phyloP scores from a whole-genome alignment of 2,888 invertebrate genomes.

The Plebejus melissa region DNA sequence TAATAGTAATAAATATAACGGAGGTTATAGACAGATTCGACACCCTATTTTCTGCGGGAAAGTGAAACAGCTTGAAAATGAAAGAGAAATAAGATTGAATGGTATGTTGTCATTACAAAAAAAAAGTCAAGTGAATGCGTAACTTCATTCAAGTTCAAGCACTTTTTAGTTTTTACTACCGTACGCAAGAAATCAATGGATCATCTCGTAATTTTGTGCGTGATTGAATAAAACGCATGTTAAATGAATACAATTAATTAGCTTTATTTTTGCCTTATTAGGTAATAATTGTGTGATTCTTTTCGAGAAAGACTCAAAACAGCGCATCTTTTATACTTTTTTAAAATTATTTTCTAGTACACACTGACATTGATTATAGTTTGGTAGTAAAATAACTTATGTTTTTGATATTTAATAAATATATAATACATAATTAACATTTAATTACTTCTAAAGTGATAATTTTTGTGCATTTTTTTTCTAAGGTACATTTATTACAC shows the following conservation, averaged over 20 bases:
- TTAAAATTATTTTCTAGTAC: not conserved
- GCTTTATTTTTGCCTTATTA: not conserved
- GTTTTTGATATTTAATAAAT: not conserved
- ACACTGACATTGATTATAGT: not conserved
- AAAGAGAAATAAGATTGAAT: conserved; percentile 64
- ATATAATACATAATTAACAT: not conserved
- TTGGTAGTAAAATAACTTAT: not conserved
- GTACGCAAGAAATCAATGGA: conserved; percentile 19
- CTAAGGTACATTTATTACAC: not conserved
- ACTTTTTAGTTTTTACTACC: not conserved
- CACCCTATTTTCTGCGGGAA: conserved; percentile 80
- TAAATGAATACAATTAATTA: not conserved
- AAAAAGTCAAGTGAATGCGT: conserved; percentile 39
- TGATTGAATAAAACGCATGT: not conserved
- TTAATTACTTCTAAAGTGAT: not conserved
- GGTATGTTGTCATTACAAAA: conserved; percentile 62
- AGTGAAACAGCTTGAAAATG: conserved; percentile 72
- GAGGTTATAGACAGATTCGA: conserved; percentile 79
- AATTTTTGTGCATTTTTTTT: not conserved
- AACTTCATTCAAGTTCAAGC: conserved; percentile 27
- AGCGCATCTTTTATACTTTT: not conserved
- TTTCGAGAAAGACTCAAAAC: not conserved
- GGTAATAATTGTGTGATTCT: not conserved
- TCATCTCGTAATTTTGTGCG: not conserved
- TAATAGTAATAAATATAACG: conserved; percentile 75